These are phyloP conservation scores for Solen grandis DNA, from an alignment of 1,140 invertebrate species.

Conservation along the genomic window DNA sequence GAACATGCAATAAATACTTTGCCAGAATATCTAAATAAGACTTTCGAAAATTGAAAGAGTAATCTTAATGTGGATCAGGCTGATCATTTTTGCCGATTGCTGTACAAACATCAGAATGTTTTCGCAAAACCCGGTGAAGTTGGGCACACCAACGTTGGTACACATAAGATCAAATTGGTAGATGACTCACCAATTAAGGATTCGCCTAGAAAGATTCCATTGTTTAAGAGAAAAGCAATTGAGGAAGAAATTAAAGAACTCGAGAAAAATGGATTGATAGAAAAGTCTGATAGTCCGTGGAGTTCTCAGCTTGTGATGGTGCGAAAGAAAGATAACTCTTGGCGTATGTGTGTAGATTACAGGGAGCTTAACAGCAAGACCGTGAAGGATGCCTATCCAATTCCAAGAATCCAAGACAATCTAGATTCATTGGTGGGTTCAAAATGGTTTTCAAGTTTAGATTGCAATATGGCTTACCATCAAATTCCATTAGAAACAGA, in stretches of 20 bases:
- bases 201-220: conserved; percentile 22
- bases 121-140: conserved; percentile 34
- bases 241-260: conserved; percentile 32
- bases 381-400: conserved; percentile 23
- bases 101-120: conserved; percentile 3
- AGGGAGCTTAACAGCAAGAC: conserved; percentile 58
- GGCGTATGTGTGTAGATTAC: conserved; percentile 62
- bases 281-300: conserved; percentile 35
- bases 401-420: too few species aligned
- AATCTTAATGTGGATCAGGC: conserved; percentile 1
- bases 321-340: conserved; percentile 9
- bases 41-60: neutral
- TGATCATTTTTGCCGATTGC: neutral
- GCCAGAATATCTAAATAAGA: neutral
- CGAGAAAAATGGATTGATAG: conserved; percentile 31
- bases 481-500: conserved; percentile 47
- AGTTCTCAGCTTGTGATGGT: conserved; percentile 11
- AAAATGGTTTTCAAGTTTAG: conserved; percentile 27
- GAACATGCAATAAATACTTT: neutral
- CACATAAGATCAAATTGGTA: conserved; percentile 17
- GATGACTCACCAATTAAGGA: conserved; percentile 35
- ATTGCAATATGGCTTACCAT: conserved; percentile 56
- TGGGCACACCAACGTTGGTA: neutral
- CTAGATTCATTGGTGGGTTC: conserved; percentile 5
- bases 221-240: conserved; percentile 17